Base-by-base conservation (phyloP, 2,797 vertebrate species). In the Intellagama lesueurii region DNA sequence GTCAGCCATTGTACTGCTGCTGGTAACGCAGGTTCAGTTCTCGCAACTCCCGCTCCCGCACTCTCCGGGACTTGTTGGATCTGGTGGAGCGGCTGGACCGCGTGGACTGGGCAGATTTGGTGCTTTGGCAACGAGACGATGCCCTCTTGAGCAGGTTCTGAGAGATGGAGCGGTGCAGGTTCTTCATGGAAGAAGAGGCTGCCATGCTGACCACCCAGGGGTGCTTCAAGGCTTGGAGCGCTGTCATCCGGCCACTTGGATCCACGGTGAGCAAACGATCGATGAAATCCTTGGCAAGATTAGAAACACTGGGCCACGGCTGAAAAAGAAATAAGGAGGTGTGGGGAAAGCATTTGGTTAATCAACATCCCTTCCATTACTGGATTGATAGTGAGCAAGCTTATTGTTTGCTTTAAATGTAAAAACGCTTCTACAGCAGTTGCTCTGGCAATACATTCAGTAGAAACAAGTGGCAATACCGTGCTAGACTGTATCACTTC, bases 241-340 rank as follows among this genome's bases (percentile, higher is more conserved):
- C 99, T 0, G 98, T 98, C 96, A 99, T 98, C 56, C 99, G 97
- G 95, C 98, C 98, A 0, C 96, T 96, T 70, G 98, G 98, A 93
- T 99, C 99, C 97, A 99, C 99, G 0, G 98, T 99, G 52, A 99
- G 98, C 82, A 99, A 98, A 0, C 98, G 98, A 88, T 99, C 98
- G 24, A 99, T 98, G 96, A 99, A 99, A 96, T 99, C 99, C 96
- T 99, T 99, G 91, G 99, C 99, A 94, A 99, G 95, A 95, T 99
- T 99, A 92, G 99, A 99, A 87, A 99, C 98, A 0, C 98, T 99
- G 91, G 99, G 99, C 99, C 99, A 99, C n/a, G 99, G 99, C 99
- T 99, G 94, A 47, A 92, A 94, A 64, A 88, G 60, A 91, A 44
- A 30, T 1, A 0, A 66, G 88, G 72, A 79, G 32, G 89, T 68